These are phyloP conservation scores for Ditula angustiorana DNA, from an alignment of 2,888 invertebrate genomes.

Conservation along the genomic window DNA sequence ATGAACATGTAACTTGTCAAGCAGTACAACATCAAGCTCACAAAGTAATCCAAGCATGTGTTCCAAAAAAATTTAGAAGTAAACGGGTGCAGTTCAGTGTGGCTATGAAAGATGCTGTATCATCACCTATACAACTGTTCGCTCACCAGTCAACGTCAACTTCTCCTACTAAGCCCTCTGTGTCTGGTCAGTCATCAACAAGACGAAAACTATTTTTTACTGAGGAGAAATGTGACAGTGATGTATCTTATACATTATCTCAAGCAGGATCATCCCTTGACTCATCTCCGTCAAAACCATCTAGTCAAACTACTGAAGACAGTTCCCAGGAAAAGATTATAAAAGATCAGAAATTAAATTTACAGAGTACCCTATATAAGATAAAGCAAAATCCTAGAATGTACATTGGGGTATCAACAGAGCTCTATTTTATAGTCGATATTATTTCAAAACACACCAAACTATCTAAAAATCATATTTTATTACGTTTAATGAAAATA, in stretches of 20 bases:
- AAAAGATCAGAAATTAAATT: conserved; percentile 2
- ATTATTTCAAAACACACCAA: conserved; percentile 7
- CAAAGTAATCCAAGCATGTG: neutral
- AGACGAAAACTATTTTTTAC: neutral
- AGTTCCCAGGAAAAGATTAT: neutral
- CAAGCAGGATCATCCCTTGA: neutral
- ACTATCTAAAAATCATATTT: conserved; percentile 8
- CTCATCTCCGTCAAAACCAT: conserved; percentile 1
- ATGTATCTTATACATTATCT: conserved; percentile 3
- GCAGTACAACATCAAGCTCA: neutral
- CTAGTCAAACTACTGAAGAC: neutral
- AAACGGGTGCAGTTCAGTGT: neutral
- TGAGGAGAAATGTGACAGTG: conserved; percentile 11
- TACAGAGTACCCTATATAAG: neutral
- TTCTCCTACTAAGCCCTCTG: neutral
- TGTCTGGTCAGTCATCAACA: neutral
- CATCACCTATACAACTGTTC: neutral
- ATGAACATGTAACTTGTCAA: neutral
- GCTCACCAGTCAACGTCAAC: neutral
- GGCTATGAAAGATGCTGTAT: neutral
- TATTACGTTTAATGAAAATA: conserved; percentile 25
- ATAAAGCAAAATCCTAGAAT: conserved; percentile 13
- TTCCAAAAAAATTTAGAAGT: neutral
- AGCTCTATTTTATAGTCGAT: conserved; percentile 11
- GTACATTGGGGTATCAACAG: conserved; percentile 2